Base-by-base conservation (phyloP, 1,140 invertebrate genomes). In the Ostrea denselamellosa region DNA sequence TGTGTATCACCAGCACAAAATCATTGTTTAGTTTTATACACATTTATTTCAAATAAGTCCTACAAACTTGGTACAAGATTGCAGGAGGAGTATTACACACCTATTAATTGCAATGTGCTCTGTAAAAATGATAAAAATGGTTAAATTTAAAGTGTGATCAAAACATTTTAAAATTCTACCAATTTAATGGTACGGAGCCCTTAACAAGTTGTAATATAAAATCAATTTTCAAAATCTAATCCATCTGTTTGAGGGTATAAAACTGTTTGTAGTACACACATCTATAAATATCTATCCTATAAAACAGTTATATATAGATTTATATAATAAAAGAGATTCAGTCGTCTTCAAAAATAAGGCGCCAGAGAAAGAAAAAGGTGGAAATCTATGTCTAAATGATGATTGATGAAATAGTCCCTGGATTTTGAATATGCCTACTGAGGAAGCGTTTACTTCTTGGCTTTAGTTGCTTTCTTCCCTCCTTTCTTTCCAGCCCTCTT, bases 381-480 rank as follows among this genome's bases (percentile, higher is more conserved):
- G 25, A 34, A 77, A 77, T 77, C 68, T 77, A 77, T 7, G 8
- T 77, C 68, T 77, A 77, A 28, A 77, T 14, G 68, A 77, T 77
- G 68, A 77, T 34, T 77, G 68, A 77, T 77, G 68, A 77, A 3
- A 34, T 28, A 77, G 28, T 77, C 68, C 68, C 68, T 77, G 68
- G 68, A 77, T 77, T 28, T 25, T 77, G 68, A 77, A 25, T 8
- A 22, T 34, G 68, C 14, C 68, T 77, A 34, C 22, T 4, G 14
- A 34, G 7, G 28, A 77, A 77, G 9, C 9, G 12, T 28, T 34
- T 25, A 77, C 53, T 54, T 87, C 68, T 83, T 54, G 44, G 52
- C 44, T 56, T 83, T 87, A 14, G 54, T 82, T 12, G 86, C 81
- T 65, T 87, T 86, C 68, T 86, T 86, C 28, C 62, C 86, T 77